Conservation (phyloP, 1,140 invertebrate species). For the Limonius californicus region DNA sequence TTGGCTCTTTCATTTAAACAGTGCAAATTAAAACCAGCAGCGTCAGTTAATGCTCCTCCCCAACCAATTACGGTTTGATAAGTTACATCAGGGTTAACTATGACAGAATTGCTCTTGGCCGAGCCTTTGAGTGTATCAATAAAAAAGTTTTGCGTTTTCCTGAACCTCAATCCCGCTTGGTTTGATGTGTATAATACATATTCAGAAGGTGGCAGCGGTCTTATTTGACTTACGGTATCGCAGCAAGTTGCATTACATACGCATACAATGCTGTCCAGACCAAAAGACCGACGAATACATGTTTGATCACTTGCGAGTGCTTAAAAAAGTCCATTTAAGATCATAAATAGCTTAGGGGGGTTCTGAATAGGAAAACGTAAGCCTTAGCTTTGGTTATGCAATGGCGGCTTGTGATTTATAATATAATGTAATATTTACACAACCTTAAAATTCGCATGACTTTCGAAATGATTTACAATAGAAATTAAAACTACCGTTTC, state of each 20-base stretch:
- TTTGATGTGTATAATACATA: neutral
- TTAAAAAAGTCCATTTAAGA: too few species aligned
- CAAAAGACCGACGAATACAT: slow-evolving; percentile 20
- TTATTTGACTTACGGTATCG: slow-evolving; percentile 57
- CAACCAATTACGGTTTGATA: slow-evolving; percentile 33
- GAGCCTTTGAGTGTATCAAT: too few species aligned
- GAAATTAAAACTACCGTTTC: too few species aligned
- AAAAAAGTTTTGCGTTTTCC: neutral
- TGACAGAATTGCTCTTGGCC: neutral
- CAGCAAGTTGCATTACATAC: slow-evolving; percentile 83
- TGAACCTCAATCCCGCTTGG: too few species aligned
- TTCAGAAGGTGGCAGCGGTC: neutral
- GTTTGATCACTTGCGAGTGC: too few species aligned
- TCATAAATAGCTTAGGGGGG: too few species aligned
- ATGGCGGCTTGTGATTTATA: too few species aligned
- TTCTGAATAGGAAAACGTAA: too few species aligned
- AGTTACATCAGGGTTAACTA: neutral
- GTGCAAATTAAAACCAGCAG: slow-evolving; percentile 72
- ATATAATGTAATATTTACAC: too few species aligned
- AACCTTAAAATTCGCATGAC: too few species aligned
- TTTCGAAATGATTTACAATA: too few species aligned
- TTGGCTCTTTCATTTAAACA: slow-evolving; percentile 53
- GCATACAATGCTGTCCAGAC: slow-evolving; percentile 59
- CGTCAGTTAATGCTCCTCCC: slow-evolving; percentile 66
- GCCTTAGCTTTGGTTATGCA: too few species aligned